These are phyloP conservation scores for Mactra quadrangularis DNA, from an alignment of 1,140 invertebrate species.

Conservation along the genomic window DNA sequence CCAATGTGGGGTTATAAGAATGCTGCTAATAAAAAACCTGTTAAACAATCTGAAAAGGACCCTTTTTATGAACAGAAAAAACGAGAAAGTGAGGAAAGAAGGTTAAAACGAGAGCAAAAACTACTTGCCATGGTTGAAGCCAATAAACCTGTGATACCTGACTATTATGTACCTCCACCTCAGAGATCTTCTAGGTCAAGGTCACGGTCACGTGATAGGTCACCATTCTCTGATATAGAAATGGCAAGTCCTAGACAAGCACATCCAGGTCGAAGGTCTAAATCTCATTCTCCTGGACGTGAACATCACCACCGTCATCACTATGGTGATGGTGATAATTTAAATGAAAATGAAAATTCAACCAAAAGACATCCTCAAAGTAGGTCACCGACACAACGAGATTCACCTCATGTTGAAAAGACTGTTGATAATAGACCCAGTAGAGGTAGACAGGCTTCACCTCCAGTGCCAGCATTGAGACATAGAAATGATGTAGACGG, in stretches of 20 bases:
- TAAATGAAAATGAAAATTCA: conserved; percentile 4
- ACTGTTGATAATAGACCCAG: background rate
- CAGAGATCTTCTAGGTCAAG: conserved; percentile 41
- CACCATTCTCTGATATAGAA: conserved; percentile 66
- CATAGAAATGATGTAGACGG: conserved; percentile 66
- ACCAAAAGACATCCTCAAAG: conserved; percentile 4
- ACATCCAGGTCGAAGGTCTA: conserved; percentile 56
- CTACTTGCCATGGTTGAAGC: conserved; percentile 75
- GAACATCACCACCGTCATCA: conserved; percentile 35
- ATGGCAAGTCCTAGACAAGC: conserved; percentile 63
- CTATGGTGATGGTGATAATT: conserved; percentile 19
- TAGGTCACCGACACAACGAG: conserved; percentile 5
- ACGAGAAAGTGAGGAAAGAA: conserved; percentile 70
- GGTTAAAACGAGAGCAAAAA: conserved; percentile 70
- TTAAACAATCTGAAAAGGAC: conserved; percentile 81
- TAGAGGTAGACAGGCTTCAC: conserved; percentile 57
- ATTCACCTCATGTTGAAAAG: background rate
- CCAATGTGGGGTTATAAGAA: conserved; percentile 80
- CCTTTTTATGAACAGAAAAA: conserved; percentile 76
- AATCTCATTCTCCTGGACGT: conserved; percentile 67
- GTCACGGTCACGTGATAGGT: conserved; percentile 55
- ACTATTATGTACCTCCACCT: conserved; percentile 59
- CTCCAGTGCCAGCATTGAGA: conserved; percentile 77
- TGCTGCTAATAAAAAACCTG: conserved; percentile 67
- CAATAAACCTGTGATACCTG: conserved; percentile 76